These are phyloP conservation scores for Paramormyrops hopkinsi DNA, from an alignment of 2,797 vertebrate genomes.

Conservation along the genomic window DNA sequence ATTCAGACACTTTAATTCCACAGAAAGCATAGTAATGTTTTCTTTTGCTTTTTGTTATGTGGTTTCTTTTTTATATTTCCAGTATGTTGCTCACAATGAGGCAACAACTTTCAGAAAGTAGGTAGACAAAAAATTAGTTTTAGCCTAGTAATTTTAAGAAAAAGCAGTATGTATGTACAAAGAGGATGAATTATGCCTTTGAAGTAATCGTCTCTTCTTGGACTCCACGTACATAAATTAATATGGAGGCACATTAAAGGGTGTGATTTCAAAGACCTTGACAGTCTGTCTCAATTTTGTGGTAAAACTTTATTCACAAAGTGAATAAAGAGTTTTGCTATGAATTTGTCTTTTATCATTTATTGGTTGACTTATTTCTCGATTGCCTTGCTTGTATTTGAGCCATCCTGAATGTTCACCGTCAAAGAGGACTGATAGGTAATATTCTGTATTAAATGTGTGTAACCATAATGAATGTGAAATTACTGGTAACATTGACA, in stretches of 20 bases:
- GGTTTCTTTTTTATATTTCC: neutral
- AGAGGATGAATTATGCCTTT: neutral
- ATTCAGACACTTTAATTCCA: neutral
- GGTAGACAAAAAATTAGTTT: neutral
- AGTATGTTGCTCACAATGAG: neutral
- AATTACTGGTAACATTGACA: neutral
- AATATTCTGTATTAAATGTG: neutral
- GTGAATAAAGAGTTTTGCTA: neutral
- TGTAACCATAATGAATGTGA: neutral
- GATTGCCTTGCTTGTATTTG: slow-evolving; percentile 26
- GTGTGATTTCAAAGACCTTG: neutral
- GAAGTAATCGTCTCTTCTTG: neutral
- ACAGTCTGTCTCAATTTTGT: neutral
- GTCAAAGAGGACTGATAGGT: slow-evolving; percentile 41
- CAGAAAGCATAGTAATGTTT: neutral
- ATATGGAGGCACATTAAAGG: neutral
- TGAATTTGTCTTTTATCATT: neutral
- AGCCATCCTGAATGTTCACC: slow-evolving; percentile 40
- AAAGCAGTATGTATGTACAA: neutral
- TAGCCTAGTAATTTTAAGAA: neutral
- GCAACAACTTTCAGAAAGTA: neutral
- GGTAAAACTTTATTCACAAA: neutral
- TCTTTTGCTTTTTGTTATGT: neutral
- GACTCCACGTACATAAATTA: neutral
- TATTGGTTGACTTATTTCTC: neutral